Percentiles rank a stretch among this genome's conserved stretches.
Evolutionary conservation across 2,113 vertebrate species (phyloP).

Genomic region (Anseranas semipalmata): DNA sequence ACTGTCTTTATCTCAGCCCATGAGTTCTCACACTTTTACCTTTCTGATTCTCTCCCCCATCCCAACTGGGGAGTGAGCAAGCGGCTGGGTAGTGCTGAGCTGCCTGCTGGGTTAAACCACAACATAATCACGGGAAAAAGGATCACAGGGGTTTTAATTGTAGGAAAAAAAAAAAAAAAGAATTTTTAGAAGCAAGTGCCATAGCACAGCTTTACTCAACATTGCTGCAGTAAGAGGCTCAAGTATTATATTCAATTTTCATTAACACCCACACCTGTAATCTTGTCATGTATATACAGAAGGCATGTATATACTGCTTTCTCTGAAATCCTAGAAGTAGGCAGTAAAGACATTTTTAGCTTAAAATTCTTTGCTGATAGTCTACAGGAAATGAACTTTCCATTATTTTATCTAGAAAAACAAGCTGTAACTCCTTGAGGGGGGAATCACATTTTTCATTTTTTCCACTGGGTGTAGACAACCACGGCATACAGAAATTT

Average conservation of each 20-base stretch:
- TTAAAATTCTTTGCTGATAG: background rate
- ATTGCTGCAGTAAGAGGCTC: background rate
- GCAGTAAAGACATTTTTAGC: background rate
- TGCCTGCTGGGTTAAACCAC: background rate
- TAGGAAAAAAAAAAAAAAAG: background rate
- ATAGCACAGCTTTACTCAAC: background rate
- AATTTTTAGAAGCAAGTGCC: background rate
- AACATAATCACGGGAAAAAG: background rate
- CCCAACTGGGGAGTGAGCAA: background rate
- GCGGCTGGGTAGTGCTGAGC: background rate
- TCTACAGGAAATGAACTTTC: background rate
- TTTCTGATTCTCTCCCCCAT: background rate
- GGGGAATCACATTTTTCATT: background rate
- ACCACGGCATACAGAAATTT: background rate
- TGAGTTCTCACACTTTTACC: background rate
- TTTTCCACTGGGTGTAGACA: background rate
- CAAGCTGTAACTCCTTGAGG: background rate
- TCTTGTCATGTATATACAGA: background rate
- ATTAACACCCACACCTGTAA: background rate
- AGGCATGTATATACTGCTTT: background rate
- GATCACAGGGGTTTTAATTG: background rate
- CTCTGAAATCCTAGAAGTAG: background rate
- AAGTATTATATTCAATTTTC: background rate
- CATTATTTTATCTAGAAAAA: background rate
- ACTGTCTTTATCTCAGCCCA: background rate